Evolutionary conservation across 2,797 vertebrate species (phyloP).

Genomic region (Coreius guichenoti): DNA sequence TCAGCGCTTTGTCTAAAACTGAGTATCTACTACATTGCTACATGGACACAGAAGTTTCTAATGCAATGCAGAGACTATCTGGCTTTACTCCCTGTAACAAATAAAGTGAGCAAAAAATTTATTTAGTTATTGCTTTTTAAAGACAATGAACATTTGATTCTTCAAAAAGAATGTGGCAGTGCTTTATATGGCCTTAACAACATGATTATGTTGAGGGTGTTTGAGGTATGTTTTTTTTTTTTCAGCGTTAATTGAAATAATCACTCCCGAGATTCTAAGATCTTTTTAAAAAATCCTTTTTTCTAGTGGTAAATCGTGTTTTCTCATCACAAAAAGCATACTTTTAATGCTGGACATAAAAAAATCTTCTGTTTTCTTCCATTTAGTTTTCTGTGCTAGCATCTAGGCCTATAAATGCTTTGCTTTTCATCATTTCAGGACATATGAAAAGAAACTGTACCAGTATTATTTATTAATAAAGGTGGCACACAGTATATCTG

Average conservation of each 20-base stretch:
- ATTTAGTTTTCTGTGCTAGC: constrained; percentile 15
- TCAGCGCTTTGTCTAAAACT: constrained; percentile 7
- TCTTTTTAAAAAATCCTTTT: not conserved
- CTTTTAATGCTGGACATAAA: constrained; percentile 15
- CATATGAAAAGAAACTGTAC: not conserved
- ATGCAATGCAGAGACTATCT: constrained; percentile 44
- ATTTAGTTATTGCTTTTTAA: constrained; percentile 76
- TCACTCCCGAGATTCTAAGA: not conserved
- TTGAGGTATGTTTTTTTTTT: constrained; percentile 39
- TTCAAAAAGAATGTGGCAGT: constrained; percentile 48
- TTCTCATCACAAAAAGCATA: not conserved
- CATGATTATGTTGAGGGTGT: constrained; percentile 30
- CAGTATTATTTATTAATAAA: constrained; percentile 21
- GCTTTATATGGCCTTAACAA: constrained; percentile 50
- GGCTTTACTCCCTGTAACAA: constrained; percentile 50
- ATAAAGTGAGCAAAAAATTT: constrained; percentile 45
- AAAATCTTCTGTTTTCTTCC: constrained; percentile 10
- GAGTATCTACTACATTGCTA: constrained; percentile 50
- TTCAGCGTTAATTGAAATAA: not conserved
- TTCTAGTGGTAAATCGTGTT: not conserved
- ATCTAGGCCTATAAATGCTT: constrained; percentile 14
- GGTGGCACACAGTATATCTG: constrained; percentile 49
- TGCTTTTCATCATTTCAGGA: not conserved
- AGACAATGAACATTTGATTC: constrained; percentile 61
- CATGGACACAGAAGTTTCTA: constrained; percentile 42